Conservation (phyloP, 2,797 vertebrate species). For the Ambastaia sidthimunki region DNA sequence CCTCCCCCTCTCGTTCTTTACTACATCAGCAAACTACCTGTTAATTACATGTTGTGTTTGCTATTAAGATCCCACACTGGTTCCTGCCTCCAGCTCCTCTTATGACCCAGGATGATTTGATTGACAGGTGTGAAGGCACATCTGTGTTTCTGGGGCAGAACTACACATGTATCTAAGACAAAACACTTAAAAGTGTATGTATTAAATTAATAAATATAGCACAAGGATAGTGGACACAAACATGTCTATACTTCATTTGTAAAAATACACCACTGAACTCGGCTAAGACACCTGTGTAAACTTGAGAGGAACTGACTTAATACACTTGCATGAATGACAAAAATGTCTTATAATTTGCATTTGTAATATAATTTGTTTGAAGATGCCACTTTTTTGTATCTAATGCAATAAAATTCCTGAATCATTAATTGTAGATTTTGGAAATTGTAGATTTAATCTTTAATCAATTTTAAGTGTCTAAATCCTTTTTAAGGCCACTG, state of each 20-base stretch:
- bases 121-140: conserved; percentile 44
- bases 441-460: too few species aligned
- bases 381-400: background rate
- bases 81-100: conserved; percentile 38
- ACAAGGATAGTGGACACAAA: background rate
- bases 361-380: background rate
- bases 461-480: background rate
- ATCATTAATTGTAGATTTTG: background rate
- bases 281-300: too few species aligned
- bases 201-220: background rate
- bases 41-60: conserved; percentile 55
- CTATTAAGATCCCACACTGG: conserved; percentile 50
- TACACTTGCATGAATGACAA: background rate
- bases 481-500: background rate
- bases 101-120: conserved; percentile 44
- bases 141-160: conserved; percentile 22
- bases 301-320: too few species aligned
- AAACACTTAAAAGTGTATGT: background rate
- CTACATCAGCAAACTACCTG: conserved; percentile 52
- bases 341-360: too few species aligned
- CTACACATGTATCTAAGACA: background rate
- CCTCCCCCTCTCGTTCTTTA: conserved; percentile 48
- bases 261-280: too few species aligned
- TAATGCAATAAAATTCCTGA: background rate
- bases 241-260: too few species aligned